These are phyloP conservation scores for Euplexia lucipara DNA, from an alignment of 2,888 invertebrate genomes.

Conservation along the genomic window DNA sequence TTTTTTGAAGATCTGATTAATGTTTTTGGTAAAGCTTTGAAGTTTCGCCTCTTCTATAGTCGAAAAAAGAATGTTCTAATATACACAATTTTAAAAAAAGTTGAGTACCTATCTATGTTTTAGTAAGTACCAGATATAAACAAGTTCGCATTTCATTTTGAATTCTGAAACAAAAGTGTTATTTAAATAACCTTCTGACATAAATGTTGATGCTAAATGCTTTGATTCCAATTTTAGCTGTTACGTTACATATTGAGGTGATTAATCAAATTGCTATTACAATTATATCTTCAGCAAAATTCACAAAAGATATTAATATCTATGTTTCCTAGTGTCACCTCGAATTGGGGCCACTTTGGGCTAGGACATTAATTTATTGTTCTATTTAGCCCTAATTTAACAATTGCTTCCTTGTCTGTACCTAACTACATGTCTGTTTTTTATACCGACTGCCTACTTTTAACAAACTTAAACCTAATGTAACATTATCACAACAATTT, in stretches of 20 bases:
- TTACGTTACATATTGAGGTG: slow-evolving; percentile 37
- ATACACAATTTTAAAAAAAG: neutral
- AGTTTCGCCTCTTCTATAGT: neutral
- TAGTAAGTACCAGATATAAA: too few relatives aligned
- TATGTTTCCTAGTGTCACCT: slow-evolving; percentile 55
- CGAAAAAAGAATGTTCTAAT: neutral
- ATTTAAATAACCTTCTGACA: neutral
- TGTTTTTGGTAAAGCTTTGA: slow-evolving; percentile 5
- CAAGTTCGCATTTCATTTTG: too few relatives aligned
- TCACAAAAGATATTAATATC: slow-evolving; percentile 51
- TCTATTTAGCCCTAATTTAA: slow-evolving; percentile 49
- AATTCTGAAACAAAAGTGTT: neutral
- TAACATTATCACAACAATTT: too few relatives aligned
- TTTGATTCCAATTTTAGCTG: slow-evolving; percentile 19
- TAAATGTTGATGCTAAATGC: neutral
- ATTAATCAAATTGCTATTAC: slow-evolving; percentile 54
- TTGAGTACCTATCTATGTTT: too few relatives aligned
- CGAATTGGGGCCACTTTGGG: slow-evolving; percentile 55
- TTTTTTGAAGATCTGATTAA: slow-evolving; percentile 1
- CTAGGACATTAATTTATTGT: slow-evolving; percentile 47
- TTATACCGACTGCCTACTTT: neutral
- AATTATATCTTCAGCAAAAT: slow-evolving; percentile 42
- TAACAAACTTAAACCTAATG: too few relatives aligned
- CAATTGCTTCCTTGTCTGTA: slow-evolving; percentile 33
- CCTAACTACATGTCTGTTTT: neutral